Base-by-base conservation (phyloP, 1,140 invertebrate species). In the Lordiphosa collinella region DNA sequence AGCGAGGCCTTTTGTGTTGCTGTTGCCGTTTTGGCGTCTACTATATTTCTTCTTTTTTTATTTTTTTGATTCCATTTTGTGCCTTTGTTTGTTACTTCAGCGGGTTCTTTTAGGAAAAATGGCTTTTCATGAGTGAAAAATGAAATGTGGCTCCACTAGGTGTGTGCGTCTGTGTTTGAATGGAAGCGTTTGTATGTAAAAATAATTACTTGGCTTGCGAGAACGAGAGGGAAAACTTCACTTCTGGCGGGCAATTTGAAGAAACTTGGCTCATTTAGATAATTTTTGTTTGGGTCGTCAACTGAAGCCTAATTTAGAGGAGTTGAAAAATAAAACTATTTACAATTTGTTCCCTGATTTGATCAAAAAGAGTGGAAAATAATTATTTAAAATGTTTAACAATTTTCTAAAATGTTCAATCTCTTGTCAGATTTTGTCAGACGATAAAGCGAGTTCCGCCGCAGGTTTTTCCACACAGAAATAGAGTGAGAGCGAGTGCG, bases 51-150 rank as follows among this genome's bases (percentile, higher is more conserved):
- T 63, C 51, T 57, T 44, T 52, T 49, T 46, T 41, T 11, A 52
- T 38, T 59, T 16, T 22, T 46, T 65, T 66, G 66, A 69, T 69
- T 63, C 55, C 65, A 55, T 75, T 69, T 56, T 69, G 41, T 51
- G 72, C 67, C 47, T 82, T 82, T 85, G 67, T 78, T 73, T 85
- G 43, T 61, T 79, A 41, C 72, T 64, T 70, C 58, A 63, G 50
- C 43, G 55, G 61, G 72, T 53, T 36, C 50, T 43, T 50, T 76
- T 71, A 56, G 70, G 56, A 49, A 73, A 79, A 78, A 76, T 78
- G 51, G 57, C 68, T 69, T 73, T 82, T 69, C 62, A 70, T 40
- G 32, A 60, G 57, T 57, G 53, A 53, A 85, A 78, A 82, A 65
- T 64, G 46, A 70, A 78, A 70, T 82, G 70, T 61, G 55, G 47